A percentile compares a stretch with the other conserved stretches of the same genome.
These are phyloP conservation scores for Siniperca undulata DNA, from an alignment of 2,797 vertebrate species.

Conservation along the genomic window DNA sequence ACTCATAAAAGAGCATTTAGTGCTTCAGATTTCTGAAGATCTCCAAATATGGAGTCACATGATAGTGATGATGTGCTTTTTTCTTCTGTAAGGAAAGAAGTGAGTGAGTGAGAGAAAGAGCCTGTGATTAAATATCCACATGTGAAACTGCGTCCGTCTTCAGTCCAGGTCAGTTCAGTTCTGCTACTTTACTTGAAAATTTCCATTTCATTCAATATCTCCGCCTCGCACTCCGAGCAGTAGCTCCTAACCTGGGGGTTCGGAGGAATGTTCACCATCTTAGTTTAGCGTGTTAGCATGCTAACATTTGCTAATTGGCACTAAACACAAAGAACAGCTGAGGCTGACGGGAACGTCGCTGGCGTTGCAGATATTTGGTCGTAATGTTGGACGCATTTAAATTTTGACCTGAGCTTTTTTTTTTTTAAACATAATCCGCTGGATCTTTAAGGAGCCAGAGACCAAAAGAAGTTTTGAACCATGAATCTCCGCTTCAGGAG, in stretches of 20 bases:
- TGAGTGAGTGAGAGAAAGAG: background rate
- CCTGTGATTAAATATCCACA: conserved; percentile 10
- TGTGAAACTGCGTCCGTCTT: conserved; percentile 13
- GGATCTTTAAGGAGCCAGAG: background rate
- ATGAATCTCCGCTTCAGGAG: background rate
- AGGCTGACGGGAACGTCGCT: background rate
- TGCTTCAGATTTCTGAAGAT: background rate
- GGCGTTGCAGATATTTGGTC: background rate
- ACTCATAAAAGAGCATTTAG: background rate
- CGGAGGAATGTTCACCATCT: background rate
- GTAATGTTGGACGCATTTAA: background rate
- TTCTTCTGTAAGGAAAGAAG: no score
- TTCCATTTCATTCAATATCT: background rate
- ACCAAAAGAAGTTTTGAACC: background rate
- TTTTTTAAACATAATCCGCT: no score
- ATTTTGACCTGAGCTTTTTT: background rate
- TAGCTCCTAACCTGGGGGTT: background rate
- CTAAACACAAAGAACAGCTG: background rate
- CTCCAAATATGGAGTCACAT: background rate
- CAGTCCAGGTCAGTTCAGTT: background rate
- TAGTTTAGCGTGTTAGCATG: background rate
- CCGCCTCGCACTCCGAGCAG: background rate
- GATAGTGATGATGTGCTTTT: no score
- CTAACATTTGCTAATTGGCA: background rate
- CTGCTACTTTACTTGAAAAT: background rate